Evolutionary conservation across 2,888 invertebrate genomes (phyloP).

Genomic region (Xestia rhomboidea): DNA sequence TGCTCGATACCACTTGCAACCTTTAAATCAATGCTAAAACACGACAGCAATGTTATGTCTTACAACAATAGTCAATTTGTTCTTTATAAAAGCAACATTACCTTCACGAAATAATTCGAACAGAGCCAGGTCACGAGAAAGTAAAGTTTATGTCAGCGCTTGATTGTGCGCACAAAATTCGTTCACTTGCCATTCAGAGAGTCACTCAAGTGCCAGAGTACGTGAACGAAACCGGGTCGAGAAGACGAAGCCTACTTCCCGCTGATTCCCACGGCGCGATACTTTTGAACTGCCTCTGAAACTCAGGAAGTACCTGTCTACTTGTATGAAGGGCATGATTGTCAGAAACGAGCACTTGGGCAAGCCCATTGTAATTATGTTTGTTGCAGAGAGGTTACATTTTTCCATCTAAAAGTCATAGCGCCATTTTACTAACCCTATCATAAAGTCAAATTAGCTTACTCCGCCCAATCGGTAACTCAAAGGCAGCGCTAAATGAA

Average conservation of each 20-base stretch:
- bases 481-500: slow-evolving; percentile 15
- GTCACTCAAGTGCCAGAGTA: slow-evolving; percentile 67
- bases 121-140: slow-evolving; percentile 75
- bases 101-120: slow-evolving; percentile 43
- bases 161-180: slow-evolving; percentile 75
- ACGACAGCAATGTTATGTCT: not conserved
- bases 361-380: not conserved
- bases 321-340: slow-evolving; percentile 27
- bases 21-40: slow-evolving; percentile 1
- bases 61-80: slow-evolving; percentile 21
- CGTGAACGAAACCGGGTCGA: slow-evolving; percentile 84
- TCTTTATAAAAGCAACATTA: slow-evolving; percentile 36
- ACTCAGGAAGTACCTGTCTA: slow-evolving; percentile 34
- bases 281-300: slow-evolving; percentile 49
- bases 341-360: not conserved
- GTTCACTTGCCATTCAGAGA: slow-evolving; percentile 77
- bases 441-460: not conserved
- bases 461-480: slow-evolving; percentile 12
- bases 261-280: slow-evolving; percentile 61
- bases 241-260: slow-evolving; percentile 71
- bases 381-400: not conserved
- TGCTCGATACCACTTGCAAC: not conserved
- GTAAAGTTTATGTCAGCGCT: slow-evolving; percentile 74
- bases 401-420: not conserved
- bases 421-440: not conserved